phyloP scores from a whole-genome alignment of 2,888 invertebrate genomes.

The Volucella inanis region DNA sequence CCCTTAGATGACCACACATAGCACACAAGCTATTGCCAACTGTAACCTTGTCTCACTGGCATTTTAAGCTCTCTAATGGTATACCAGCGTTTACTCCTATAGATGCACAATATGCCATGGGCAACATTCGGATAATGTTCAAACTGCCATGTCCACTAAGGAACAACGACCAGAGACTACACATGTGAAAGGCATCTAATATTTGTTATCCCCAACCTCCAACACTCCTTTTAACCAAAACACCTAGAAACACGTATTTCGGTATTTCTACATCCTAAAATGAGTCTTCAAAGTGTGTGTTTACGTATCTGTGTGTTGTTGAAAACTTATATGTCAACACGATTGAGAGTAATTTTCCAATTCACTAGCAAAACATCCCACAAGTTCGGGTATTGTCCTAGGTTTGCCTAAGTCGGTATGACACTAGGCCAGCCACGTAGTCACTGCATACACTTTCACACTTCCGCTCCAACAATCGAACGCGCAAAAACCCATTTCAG shows the following conservation, averaged over 20 bases:
- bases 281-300: background rate
- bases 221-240: conserved; percentile 5
- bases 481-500: conserved; percentile 3
- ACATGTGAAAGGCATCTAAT: conserved; percentile 31
- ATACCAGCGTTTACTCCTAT: conserved; percentile 37
- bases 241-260: background rate
- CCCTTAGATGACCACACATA: conserved; percentile 32
- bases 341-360: conserved; percentile 78
- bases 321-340: conserved; percentile 75
- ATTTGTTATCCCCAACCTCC: conserved; percentile 32
- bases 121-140: conserved; percentile 37
- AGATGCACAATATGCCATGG: conserved; percentile 34
- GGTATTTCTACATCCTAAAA: background rate
- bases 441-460: conserved; percentile 19
- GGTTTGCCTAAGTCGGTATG: conserved; percentile 19
- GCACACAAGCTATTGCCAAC: conserved; percentile 29
- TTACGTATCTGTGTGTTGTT: conserved; percentile 27
- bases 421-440: background rate
- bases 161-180: conserved; percentile 56
- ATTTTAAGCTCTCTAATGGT: conserved; percentile 26
- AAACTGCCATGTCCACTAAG: conserved; percentile 30
- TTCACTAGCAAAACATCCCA: conserved; percentile 75
- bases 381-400: conserved; percentile 37
- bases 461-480: conserved; percentile 29
- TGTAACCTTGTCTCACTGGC: conserved; percentile 3